Evolutionary conservation across 2,888 invertebrate genomes (phyloP), one percentile per base, ranked within the genome.

Genomic region (Aleiodes leptofemur): DNA sequence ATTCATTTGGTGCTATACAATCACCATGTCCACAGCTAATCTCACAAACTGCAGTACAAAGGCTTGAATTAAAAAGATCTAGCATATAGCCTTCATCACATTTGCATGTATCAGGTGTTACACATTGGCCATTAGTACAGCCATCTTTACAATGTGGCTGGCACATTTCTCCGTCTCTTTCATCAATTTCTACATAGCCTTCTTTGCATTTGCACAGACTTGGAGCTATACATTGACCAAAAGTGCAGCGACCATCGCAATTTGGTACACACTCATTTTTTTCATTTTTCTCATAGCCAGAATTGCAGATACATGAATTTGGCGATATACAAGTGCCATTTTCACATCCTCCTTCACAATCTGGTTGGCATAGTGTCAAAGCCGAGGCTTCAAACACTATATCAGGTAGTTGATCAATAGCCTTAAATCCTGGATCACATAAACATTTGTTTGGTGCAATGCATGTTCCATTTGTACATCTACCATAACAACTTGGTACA

Each of bases 101-200:
- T 57, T 55, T 23, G 50, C 80, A 80, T 5, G 1, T 50, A 66
- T 76, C 53, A 1, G 78, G 78, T 11, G 29, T 48, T 7, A 29
- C 6, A 56, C 78, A 80, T 11, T 82, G 83, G 0, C 92, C 93
- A 76, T 86, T 81, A n/a, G 91, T 91, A 71, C 93, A 93, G 11
- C 90, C 90, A 0, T 80, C 76, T 29, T 76, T 81, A 5, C 83
- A 90, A 6, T 82, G 86, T 0, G 81, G 83, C 81, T 87, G 13
- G 80, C 79, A 64, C 81, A 85, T 74, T 76, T 81, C 59, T 50
- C 59, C 59, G 29, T n/a, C 0, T 16, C 48, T 31, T 23, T 72
- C 48, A 9, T 77, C 55, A 38, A 53, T 66, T 8, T 48, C 11
- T 1, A 7, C 50, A 34, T 77, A 74, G 23, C 57, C 77, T 8